Evolutionary conservation across 2,888 invertebrate genomes (phyloP).

Genomic region (Agrochola lota): DNA sequence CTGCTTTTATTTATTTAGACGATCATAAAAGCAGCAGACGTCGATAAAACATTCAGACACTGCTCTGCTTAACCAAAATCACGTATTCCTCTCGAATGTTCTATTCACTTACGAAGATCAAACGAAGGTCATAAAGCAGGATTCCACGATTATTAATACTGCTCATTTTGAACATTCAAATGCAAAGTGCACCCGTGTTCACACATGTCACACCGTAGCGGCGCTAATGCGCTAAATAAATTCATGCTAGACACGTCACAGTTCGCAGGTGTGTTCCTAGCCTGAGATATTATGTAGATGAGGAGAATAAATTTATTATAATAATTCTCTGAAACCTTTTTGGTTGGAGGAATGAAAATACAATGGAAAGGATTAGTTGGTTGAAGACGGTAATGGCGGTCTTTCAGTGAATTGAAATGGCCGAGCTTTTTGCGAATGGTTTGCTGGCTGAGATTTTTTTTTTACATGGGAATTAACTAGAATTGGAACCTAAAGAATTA

Average conservation of each 20-base stretch:
- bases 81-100: conserved; percentile 36
- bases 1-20: conserved; percentile 28
- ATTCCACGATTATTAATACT: conserved; percentile 67
- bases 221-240: conserved; percentile 75
- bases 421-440: conserved; percentile 31
- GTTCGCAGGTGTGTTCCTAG: conserved; percentile 67
- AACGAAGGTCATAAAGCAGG: conserved; percentile 50
- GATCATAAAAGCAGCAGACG: conserved; percentile 26
- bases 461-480: conserved; percentile 23
- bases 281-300: conserved; percentile 70
- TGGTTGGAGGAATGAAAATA: conserved; percentile 50
- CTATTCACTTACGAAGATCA: conserved; percentile 37
- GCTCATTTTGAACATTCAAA: conserved; percentile 71
- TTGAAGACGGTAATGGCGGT: conserved; percentile 43
- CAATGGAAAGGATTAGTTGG: conserved; percentile 56
- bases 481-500: conserved; percentile 1
- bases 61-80: conserved; percentile 39
- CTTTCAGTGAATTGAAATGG: conserved; percentile 32
- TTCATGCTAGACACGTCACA: conserved; percentile 76
- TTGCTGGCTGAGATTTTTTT: conserved; percentile 20
- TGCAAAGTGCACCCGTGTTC: conserved; percentile 72
- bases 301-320: conserved; percentile 59
- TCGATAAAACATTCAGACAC: conserved; percentile 23
- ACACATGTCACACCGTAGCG: conserved; percentile 67
- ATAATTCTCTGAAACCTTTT: conserved; percentile 60